Evolutionary conservation across 2,888 invertebrate genomes (phyloP).

Genomic region (Cataglyphis livida): DNA sequence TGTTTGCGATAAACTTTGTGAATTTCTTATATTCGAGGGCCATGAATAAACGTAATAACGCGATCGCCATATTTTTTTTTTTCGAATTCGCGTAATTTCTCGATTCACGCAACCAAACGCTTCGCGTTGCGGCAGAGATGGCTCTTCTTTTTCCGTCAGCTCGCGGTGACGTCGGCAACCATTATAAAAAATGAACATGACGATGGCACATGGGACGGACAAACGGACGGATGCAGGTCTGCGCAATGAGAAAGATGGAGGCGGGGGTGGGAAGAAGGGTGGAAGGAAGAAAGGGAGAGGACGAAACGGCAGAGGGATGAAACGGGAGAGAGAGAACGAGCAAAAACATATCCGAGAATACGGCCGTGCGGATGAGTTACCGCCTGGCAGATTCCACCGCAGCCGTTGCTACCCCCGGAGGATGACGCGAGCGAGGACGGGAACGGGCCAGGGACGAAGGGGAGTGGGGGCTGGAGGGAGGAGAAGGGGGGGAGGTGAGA

Average conservation of each 20-base stretch:
- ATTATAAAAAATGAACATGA: conserved; percentile 28
- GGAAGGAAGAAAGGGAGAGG: conserved; percentile 17
- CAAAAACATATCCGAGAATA: conserved; percentile 75
- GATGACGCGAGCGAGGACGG: conserved; percentile 21
- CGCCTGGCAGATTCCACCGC: conserved; percentile 81
- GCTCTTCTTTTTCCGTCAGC: conserved; percentile 26
- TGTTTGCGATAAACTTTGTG: not conserved
- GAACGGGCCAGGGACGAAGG: not conserved
- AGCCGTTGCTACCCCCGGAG: conserved; percentile 64
- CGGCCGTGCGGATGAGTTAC: conserved; percentile 81
- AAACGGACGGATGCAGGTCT: conserved; percentile 27
- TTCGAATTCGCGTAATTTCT: not conserved
- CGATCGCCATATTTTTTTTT: conserved; percentile 29
- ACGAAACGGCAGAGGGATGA: conserved; percentile 15
- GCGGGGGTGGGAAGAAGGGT: not conserved
- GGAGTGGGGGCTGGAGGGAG: conserved; percentile 3
- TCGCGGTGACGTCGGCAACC: conserved; percentile 33
- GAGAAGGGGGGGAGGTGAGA: not conserved
- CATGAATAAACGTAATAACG: not conserved
- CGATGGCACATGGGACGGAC: not conserved
- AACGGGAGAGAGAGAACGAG: conserved; percentile 32
- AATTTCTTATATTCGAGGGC: not conserved
- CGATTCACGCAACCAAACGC: conserved; percentile 15
- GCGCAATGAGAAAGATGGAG: conserved; percentile 32
- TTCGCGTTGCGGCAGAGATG: not conserved